Evolutionary conservation across 2,113 vertebrate genomes (phyloP).

Genomic region (Nanger granti): DNA sequence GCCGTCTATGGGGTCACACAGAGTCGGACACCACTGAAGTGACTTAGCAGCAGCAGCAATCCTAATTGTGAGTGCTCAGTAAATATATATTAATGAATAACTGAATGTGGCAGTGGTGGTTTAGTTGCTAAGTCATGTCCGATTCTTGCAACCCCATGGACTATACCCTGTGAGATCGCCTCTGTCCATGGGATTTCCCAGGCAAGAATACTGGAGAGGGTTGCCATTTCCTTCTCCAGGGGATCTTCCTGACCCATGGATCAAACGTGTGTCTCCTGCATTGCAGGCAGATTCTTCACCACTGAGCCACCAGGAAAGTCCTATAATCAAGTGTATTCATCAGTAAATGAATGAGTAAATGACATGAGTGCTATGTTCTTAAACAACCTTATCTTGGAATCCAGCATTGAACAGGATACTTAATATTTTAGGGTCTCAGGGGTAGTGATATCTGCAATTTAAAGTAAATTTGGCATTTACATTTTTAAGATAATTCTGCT

Average conservation of each 20-base stretch:
- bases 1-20: no score
- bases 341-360: not conserved
- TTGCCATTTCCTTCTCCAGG: not conserved
- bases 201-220: not conserved
- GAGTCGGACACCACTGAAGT: no score
- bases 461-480: not conserved
- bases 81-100: not conserved
- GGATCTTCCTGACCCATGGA: not conserved
- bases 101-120: not conserved
- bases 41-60: not conserved
- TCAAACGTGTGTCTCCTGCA: not conserved
- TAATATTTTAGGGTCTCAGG: not conserved
- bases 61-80: not conserved
- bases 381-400: not conserved
- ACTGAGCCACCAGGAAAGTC: not conserved
- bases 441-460: not conserved
- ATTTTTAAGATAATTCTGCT: not conserved
- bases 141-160: not conserved
- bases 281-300: not conserved
- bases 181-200: not conserved
- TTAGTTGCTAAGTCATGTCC: not conserved
- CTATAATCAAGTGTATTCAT: not conserved
- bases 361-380: not conserved
- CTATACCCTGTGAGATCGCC: not conserved
- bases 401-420: not conserved